Base-by-base conservation (phyloP, 2,888 invertebrate genomes). In the Clunio marinus region DNA sequence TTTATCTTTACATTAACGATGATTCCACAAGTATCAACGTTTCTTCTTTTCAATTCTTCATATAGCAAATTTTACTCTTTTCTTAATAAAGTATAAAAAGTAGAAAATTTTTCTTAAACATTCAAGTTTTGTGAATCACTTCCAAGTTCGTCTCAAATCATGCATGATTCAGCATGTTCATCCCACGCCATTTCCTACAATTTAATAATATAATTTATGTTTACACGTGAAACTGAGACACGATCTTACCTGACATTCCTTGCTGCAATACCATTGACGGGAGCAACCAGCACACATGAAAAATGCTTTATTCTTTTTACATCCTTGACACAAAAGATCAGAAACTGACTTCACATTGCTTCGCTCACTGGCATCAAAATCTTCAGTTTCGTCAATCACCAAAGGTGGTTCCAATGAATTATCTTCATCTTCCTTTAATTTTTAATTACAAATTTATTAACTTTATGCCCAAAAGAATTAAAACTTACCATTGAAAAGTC, bases 201-300 rank as follows among this genome's bases (percentile, higher is more conserved):
- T 15, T 32, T 25, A 27, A 69, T 69, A 57, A 70, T 45, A 15
- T 15, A 15, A 67, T 37, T 27, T 13, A 7, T 25, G 13, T 2
- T 28, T 24, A 1, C 7, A 65, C 17, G 7, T n/a, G 7, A 3
- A 32, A 45, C 10, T 22, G 24, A 37, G 28, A 17, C 45, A 32
- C 17, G 15, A 32, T 37, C 37, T 75, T 79, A 94, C 94, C 88
- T 95, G 95, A 77, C 95, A 96, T 72, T 91, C 89, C 68, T 92
- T 83, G 75, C 92, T 93, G 83, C 95, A 96, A 79, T 96, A 95
- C 93, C 94, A 95, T 80, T 93, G 93, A 80, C 91, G 91, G 72
- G 89, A 90, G 77, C 93, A 94, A 62, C 91, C 92, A 55, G 92
- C 92, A 77, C 93, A 94, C 51, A 92, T 91, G 76, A 90, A 93